These are phyloP conservation scores for Astreopora myriophthalma DNA, from an alignment of 64 coral and sea anemone genomes.

Conservation along the genomic window DNA sequence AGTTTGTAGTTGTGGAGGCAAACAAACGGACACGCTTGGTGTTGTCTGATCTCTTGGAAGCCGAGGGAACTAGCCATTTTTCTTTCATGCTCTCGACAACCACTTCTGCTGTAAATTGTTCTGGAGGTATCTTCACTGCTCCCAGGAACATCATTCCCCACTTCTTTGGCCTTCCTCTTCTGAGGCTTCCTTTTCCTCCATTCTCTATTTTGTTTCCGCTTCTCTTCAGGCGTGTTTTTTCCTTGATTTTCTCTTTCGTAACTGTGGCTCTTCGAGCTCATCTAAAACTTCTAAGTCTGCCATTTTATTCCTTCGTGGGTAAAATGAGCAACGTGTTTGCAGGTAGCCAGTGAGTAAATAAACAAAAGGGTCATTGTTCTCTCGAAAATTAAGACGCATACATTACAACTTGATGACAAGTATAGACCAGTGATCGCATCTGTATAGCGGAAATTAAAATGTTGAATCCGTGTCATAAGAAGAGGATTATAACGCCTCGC, in stretches of 20 bases:
- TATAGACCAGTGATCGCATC: no score
- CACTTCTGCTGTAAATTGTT: no score
- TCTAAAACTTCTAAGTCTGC: no score
- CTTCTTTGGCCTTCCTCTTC: background rate
- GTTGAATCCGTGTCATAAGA: background rate
- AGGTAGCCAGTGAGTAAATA: no score
- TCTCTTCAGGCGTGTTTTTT: slow-evolving; percentile 17
- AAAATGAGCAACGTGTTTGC: no score
- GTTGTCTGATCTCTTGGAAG: background rate
- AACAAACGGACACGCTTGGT: background rate
- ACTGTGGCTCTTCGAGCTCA: background rate
- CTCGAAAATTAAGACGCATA: no score
- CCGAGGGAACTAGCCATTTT: background rate
- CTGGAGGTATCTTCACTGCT: background rate
- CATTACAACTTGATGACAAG: no score
- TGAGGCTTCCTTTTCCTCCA: background rate
- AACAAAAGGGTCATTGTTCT: no score
- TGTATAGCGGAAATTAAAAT: no score
- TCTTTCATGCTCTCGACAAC: background rate
- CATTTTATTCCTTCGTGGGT: no score
- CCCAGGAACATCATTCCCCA: background rate
- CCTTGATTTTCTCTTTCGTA: background rate
- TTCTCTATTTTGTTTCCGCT: background rate
- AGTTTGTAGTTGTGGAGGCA: no score
- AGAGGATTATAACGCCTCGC: background rate